phyloP scores from a whole-genome alignment of 2,113 vertebrate genomes.

The Mixornis gularis region DNA sequence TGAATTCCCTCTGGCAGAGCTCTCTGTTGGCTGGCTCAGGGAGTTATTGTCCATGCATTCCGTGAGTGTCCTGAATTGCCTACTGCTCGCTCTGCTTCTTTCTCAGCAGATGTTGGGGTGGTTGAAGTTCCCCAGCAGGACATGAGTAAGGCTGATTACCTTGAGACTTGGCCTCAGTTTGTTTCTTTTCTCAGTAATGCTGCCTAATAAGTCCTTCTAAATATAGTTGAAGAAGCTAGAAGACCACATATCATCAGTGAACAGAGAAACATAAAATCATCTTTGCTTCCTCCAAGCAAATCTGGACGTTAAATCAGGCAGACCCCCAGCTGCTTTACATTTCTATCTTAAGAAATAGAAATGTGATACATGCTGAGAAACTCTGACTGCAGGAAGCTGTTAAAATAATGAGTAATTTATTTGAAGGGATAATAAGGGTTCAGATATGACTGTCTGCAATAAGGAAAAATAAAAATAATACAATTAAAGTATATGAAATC shows the following conservation, averaged over 20 bases:
- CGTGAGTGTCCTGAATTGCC: background rate
- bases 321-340: slow-evolving; percentile 3
- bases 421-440: slow-evolving; percentile 14
- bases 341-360: slow-evolving; percentile 37
- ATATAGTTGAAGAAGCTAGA: background rate
- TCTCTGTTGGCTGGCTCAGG: background rate
- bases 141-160: background rate
- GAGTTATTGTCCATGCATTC: background rate
- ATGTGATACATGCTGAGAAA: slow-evolving; percentile 28
- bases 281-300: slow-evolving; percentile 11
- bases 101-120: background rate
- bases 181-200: background rate
- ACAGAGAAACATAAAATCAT: background rate
- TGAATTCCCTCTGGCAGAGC: background rate
- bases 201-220: background rate
- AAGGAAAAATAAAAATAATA: background rate
- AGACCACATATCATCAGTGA: background rate
- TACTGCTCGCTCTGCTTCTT: background rate
- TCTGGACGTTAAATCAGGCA: slow-evolving; percentile 9
- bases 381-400: slow-evolving; percentile 24
- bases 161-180: background rate
- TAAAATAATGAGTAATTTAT: slow-evolving; percentile 37
- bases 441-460: background rate
- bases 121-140: background rate
- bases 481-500: background rate